Percentiles rank a stretch among this genome's conserved stretches.
Conservation (phyloP, 2,888 invertebrate genomes). For the Dioctria rufipes region DNA sequence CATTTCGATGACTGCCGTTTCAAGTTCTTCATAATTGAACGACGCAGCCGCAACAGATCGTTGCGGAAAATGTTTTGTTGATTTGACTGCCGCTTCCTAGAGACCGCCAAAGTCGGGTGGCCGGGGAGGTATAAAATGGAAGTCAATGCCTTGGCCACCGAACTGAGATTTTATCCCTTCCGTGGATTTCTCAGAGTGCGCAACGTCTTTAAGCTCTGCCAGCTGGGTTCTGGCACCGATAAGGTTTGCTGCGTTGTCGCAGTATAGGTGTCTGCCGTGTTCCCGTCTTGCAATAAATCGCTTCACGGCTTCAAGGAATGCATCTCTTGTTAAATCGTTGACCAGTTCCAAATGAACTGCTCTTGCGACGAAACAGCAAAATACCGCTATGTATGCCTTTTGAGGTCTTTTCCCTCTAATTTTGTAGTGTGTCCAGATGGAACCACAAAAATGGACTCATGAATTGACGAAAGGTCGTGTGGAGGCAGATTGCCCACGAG, state of each 20-base stretch:
- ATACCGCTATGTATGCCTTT: slow-evolving; percentile 57
- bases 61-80: not conserved
- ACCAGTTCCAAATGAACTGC: slow-evolving; percentile 56
- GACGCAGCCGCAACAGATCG: not conserved
- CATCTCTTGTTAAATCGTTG: slow-evolving; percentile 32
- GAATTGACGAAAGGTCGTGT: slow-evolving; percentile 53
- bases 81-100: slow-evolving; percentile 8
- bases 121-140: slow-evolving; percentile 9
- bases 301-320: slow-evolving; percentile 57
- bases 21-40: not conserved
- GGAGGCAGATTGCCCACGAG: slow-evolving; percentile 63
- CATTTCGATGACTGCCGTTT: not conserved
- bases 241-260: slow-evolving; percentile 41
- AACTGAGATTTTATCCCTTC: not conserved
- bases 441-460: slow-evolving; percentile 56
- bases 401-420: slow-evolving; percentile 42
- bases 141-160: slow-evolving; percentile 12
- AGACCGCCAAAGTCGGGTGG: slow-evolving; percentile 10
- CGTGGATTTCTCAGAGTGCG: not conserved
- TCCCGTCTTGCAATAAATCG: slow-evolving; percentile 54
- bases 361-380: slow-evolving; percentile 56
- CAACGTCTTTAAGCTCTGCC: not conserved
- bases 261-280: slow-evolving; percentile 25
- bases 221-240: slow-evolving; percentile 40
- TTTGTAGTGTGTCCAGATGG: slow-evolving; percentile 47